Evolutionary conservation across 2,888 invertebrate genomes (phyloP).

Genomic region (Aplocera efformata): DNA sequence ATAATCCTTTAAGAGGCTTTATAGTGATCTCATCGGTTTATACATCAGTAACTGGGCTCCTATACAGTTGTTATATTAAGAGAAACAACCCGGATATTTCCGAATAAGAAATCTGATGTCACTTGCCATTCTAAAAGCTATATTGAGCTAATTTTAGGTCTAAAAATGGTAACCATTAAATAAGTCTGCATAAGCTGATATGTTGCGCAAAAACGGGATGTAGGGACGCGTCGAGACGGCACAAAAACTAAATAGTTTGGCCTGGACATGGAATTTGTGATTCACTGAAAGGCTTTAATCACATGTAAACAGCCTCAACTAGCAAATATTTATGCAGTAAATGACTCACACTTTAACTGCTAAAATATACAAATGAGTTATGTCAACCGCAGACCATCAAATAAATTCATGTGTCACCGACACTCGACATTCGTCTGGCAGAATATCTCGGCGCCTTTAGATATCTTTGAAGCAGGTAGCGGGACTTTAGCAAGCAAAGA

Average conservation of each 20-base stretch:
- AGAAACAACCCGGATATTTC: slow-evolving; percentile 9
- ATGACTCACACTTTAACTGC: slow-evolving; percentile 53
- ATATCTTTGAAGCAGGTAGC: slow-evolving; percentile 64
- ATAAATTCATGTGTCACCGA: slow-evolving; percentile 57
- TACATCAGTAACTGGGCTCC: too few relatives aligned
- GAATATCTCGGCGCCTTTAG: slow-evolving; percentile 38
- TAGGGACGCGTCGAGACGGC: slow-evolving; percentile 2
- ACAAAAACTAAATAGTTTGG: slow-evolving; percentile 11
- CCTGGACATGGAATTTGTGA: slow-evolving; percentile 1
- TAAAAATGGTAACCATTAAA: slow-evolving; percentile 9
- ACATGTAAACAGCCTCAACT: neutral
- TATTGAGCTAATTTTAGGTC: slow-evolving; percentile 9
- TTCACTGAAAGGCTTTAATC: slow-evolving; percentile 8
- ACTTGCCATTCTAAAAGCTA: slow-evolving; percentile 16
- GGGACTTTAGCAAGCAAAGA: slow-evolving; percentile 51
- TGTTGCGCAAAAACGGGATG: slow-evolving; percentile 11
- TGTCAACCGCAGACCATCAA: slow-evolving; percentile 32
- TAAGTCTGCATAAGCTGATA: slow-evolving; percentile 5
- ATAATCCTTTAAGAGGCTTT: too few relatives aligned
- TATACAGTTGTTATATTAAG: too few relatives aligned
- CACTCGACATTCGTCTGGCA: slow-evolving; percentile 40
- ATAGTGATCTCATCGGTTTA: too few relatives aligned
- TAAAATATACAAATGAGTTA: slow-evolving; percentile 37
- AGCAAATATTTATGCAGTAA: slow-evolving; percentile 25
- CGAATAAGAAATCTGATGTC: slow-evolving; percentile 13